A percentile compares a stretch with the other conserved stretches of the same genome.
These are phyloP conservation scores for Aradophagus sp. DNA, from an alignment of 1,140 invertebrate species.

Conservation along the genomic window DNA sequence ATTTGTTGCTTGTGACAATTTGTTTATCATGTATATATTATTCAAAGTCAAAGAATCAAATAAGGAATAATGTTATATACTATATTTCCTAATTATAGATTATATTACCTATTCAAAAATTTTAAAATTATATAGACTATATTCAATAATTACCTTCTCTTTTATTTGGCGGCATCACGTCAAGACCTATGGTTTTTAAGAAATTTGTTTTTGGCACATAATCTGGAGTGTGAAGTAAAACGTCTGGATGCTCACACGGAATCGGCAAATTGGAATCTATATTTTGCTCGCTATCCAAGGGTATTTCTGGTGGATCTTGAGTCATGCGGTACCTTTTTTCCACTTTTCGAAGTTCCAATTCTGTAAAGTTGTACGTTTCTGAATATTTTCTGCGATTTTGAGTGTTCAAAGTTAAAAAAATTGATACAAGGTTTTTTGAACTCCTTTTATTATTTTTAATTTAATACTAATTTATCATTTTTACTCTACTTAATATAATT, in stretches of 20 bases:
- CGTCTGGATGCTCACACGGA: constrained; percentile 70
- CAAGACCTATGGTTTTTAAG: constrained; percentile 68
- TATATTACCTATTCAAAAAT: too few relatives aligned
- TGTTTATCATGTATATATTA: too few relatives aligned
- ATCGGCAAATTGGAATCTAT: constrained; percentile 69
- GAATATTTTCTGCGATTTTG: too few relatives aligned
- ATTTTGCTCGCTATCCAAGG: constrained; percentile 55
- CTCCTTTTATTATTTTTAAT: background rate
- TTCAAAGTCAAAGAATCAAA: too few relatives aligned
- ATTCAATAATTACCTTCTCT: constrained; percentile 65
- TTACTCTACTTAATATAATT: too few relatives aligned
- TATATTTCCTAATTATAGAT: too few relatives aligned
- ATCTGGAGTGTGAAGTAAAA: constrained; percentile 67
- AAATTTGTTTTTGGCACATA: constrained; percentile 71
- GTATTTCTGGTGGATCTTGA: constrained; percentile 67
- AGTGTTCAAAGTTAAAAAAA: too few relatives aligned
- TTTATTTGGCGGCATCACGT: constrained; percentile 69
- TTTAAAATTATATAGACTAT: too few relatives aligned
- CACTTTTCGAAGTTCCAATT: constrained; percentile 67
- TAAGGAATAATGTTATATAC: too few relatives aligned
- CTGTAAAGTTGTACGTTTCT: constrained; percentile 38
- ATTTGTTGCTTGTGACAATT: too few relatives aligned
- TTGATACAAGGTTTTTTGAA: background rate
- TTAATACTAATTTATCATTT: too few relatives aligned
- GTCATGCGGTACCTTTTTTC: constrained; percentile 68